Conservation (phyloP, 2,797 vertebrate genomes). For the Gymnothorax javanicus region DNA sequence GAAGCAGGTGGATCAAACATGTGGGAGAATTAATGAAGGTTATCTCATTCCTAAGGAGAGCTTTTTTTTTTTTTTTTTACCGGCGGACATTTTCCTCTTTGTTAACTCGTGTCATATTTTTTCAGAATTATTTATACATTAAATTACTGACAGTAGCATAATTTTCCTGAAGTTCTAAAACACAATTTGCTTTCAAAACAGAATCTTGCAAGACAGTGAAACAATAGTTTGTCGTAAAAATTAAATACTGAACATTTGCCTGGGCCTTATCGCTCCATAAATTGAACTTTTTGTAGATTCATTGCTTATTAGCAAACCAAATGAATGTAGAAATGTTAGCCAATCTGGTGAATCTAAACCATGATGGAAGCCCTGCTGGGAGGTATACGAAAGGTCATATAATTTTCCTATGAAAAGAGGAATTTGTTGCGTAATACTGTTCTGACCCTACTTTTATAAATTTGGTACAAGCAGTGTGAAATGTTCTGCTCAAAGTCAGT, state of each 20-base stretch:
- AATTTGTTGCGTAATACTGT: not conserved
- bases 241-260: not conserved
- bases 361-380: not conserved
- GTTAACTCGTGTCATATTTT: not conserved
- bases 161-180: not conserved
- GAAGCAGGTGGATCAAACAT: conserved; percentile 45
- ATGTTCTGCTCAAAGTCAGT: not conserved
- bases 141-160: not conserved
- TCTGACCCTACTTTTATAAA: not conserved
- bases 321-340: not conserved
- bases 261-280: not conserved
- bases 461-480: not conserved
- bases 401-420: not conserved
- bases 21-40: conserved; percentile 55
- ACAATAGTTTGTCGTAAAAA: not conserved
- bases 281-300: not conserved
- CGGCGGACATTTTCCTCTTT: not conserved
- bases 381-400: not conserved
- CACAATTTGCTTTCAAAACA: not conserved
- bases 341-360: not conserved
- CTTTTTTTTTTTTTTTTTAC: not conserved
- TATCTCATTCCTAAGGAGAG: conserved; percentile 35
- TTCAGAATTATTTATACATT: not conserved
- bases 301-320: not conserved
- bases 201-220: not conserved